phyloP scores from a whole-genome alignment of 2,113 vertebrate genomes.

The Dasyprocta punctata region DNA sequence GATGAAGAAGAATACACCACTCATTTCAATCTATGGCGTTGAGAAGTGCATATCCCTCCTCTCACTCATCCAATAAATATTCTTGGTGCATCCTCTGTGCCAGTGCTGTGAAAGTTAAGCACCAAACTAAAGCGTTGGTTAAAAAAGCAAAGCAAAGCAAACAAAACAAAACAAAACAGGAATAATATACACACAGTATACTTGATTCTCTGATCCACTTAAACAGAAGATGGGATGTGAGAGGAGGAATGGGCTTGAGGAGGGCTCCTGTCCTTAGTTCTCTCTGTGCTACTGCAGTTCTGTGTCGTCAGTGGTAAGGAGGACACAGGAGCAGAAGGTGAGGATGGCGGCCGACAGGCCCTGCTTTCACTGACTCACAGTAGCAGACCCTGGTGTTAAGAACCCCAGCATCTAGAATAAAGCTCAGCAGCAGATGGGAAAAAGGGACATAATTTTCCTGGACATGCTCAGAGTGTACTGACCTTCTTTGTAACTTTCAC shows the following conservation, averaged over 20 bases:
- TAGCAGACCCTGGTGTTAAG: background rate
- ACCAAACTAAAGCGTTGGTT: background rate
- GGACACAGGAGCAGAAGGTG: background rate
- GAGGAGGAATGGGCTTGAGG: background rate
- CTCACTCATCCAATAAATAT: background rate
- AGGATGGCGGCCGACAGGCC: background rate
- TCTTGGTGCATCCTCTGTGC: background rate
- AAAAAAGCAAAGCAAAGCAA: background rate
- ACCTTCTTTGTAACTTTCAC: background rate
- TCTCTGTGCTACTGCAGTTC: background rate
- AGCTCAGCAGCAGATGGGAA: background rate
- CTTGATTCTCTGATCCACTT: conserved; percentile 36
- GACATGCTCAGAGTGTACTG: background rate
- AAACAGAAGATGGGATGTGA: background rate
- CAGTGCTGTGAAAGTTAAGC: background rate
- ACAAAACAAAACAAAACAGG: background rate
- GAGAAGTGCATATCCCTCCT: background rate
- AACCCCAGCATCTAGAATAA: background rate
- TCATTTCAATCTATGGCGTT: background rate
- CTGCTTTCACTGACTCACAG: background rate
- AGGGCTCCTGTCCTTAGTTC: background rate
- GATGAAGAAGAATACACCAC: background rate
- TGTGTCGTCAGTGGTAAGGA: background rate
- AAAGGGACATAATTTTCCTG: background rate
- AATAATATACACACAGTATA: background rate